Evolutionary conservation across 2,113 vertebrate species (phyloP).

Genomic region (Taurulus bubalis): DNA sequence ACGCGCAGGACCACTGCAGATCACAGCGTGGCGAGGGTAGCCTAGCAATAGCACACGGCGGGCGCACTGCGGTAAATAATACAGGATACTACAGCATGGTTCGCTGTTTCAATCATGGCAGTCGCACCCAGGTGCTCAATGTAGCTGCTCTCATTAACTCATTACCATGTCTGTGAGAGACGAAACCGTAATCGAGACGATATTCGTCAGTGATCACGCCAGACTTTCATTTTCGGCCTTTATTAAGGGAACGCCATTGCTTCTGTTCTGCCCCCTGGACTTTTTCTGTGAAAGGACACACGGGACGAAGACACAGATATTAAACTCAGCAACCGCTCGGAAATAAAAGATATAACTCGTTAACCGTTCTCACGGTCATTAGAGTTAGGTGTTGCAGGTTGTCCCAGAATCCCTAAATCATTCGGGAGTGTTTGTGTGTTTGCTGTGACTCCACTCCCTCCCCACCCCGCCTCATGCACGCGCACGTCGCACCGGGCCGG

Average conservation of each 20-base stretch:
- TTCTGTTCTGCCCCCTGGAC: background rate
- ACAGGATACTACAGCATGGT: conserved; percentile 59
- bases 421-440: conserved; percentile 38
- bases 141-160: conserved; percentile 17
- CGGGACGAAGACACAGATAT: conserved; percentile 26
- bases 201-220: background rate
- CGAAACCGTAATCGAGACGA: background rate
- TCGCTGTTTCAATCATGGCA: conserved; percentile 87
- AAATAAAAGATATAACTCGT: conserved; percentile 11
- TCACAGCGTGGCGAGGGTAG: conserved; percentile 49
- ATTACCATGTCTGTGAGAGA: background rate
- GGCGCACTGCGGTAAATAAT: conserved; percentile 60
- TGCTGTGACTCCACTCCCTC: conserved; percentile 44
- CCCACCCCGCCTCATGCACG: conserved; percentile 42
- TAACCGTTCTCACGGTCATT: conserved; percentile 20
- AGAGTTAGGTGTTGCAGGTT: conserved; percentile 46
- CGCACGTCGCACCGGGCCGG: conserved; percentile 52
- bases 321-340: background rate
- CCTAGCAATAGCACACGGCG: conserved; percentile 52
- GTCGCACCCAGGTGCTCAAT: conserved; percentile 84
- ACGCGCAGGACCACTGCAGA: conserved; percentile 26
- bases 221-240: conserved; percentile 19
- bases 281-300: conserved; percentile 21
- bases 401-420: conserved; percentile 52
- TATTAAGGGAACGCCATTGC: background rate